phyloP scores from a whole-genome alignment of 2,797 vertebrate genomes.

The Darevskia mixta region DNA sequence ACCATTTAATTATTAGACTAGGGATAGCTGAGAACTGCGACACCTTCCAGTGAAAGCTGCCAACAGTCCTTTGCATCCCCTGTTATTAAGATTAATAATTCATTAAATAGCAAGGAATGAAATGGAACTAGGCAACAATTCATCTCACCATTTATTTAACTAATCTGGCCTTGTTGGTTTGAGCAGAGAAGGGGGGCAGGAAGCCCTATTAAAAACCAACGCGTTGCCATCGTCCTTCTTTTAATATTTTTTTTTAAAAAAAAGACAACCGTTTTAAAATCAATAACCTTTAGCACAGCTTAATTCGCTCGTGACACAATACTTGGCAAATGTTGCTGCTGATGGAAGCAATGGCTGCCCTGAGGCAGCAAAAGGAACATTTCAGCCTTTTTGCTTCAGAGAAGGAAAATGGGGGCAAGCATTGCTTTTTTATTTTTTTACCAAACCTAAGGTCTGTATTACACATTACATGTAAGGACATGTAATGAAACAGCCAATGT shows the following conservation, averaged over 20 bases:
- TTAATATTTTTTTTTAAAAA: slow-evolving; percentile 1
- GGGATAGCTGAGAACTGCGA: slow-evolving; percentile 31
- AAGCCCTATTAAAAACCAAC: background rate
- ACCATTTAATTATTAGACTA: slow-evolving; percentile 27
- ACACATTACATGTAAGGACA: background rate
- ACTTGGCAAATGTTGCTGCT: background rate
- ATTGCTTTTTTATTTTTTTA: background rate
- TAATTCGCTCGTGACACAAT: background rate
- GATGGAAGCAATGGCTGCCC: background rate
- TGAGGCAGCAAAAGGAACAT: background rate
- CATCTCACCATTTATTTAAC: slow-evolving; percentile 1
- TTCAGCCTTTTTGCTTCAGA: slow-evolving; percentile 17
- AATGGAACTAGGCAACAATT: slow-evolving; percentile 44
- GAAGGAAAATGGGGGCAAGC: background rate
- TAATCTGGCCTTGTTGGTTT: background rate
- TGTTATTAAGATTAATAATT: slow-evolving; percentile 29
- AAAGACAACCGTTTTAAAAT: slow-evolving; percentile 23
- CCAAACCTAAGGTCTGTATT: background rate
- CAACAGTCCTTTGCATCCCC: slow-evolving; percentile 35
- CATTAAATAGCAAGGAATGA: slow-evolving; percentile 31
- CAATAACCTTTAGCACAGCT: slow-evolving; percentile 6
- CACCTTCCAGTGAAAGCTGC: slow-evolving; percentile 32
- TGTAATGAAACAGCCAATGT: background rate
- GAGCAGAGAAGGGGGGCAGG: background rate
- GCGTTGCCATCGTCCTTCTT: background rate